Percentiles rank a stretch among this genome's conserved stretches.
phyloP scores from a whole-genome alignment of 1,140 invertebrate genomes.

The Palaemon carinicauda region DNA sequence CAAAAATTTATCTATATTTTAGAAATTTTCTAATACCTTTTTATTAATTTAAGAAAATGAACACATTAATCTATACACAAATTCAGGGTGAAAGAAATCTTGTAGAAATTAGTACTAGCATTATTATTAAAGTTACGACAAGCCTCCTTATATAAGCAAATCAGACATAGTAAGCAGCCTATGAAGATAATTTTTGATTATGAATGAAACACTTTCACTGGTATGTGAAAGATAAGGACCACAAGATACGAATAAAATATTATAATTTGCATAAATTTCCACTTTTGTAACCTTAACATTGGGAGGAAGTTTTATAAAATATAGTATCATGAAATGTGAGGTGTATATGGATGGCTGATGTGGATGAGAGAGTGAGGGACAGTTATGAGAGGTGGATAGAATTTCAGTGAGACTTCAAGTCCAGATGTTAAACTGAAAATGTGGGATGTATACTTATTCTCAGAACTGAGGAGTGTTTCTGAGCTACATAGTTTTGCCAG shows the following conservation, averaged over 20 bases:
- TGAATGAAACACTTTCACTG: not conserved
- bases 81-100: too few species aligned
- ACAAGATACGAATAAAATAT: constrained; percentile 34
- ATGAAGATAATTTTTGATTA: constrained; percentile 16
- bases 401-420: not conserved
- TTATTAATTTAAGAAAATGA: too few species aligned
- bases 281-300: constrained; percentile 45
- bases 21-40: too few species aligned
- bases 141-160: too few species aligned
- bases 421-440: not conserved
- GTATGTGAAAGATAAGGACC: constrained; percentile 24
- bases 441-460: not conserved
- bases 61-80: too few species aligned
- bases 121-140: too few species aligned
- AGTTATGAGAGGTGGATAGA: too few species aligned
- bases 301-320: constrained; percentile 37
- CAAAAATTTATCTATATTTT: too few species aligned
- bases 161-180: too few species aligned
- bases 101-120: too few species aligned
- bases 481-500: constrained; percentile 18
- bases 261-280: constrained; percentile 36
- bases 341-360: not conserved
- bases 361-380: not conserved
- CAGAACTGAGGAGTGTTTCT: not conserved
- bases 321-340: not conserved